Conservation (phyloP, 1,140 invertebrate species). For the Hylaeus volcanicus region DNA sequence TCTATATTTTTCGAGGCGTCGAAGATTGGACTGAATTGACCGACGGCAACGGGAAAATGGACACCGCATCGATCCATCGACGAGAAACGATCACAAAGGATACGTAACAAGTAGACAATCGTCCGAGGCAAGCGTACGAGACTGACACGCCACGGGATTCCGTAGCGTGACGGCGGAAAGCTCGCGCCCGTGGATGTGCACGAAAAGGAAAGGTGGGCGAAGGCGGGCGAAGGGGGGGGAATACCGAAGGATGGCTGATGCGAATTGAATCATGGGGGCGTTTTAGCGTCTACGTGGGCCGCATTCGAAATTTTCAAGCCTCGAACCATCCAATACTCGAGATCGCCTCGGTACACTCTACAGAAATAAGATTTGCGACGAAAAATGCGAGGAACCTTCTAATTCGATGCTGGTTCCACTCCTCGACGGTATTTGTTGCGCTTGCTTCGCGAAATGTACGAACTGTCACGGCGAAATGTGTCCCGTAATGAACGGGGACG, state of each 20-base stretch:
- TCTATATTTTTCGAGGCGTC: background rate
- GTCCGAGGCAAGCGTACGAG: conserved; percentile 34
- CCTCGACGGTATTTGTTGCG: background rate
- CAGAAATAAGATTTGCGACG: conserved; percentile 38
- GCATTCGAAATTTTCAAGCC: conserved; percentile 74
- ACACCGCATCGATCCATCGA: background rate
- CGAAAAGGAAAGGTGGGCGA: conserved; percentile 1
- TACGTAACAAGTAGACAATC: conserved; percentile 48
- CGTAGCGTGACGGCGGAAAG: conserved; percentile 21
- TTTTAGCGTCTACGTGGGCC: conserved; percentile 78
- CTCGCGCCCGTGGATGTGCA: conserved; percentile 27
- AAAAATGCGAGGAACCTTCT: conserved; percentile 27
- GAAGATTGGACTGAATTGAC: background rate
- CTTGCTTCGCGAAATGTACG: background rate
- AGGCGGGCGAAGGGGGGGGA: conserved; percentile 9
- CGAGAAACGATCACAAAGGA: background rate
- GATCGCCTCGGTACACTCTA: conserved; percentile 32
- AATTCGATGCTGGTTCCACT: conserved; percentile 20
- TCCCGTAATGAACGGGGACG: too few species aligned
- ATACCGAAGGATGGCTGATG: conserved; percentile 70
- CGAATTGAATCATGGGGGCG: conserved; percentile 80
- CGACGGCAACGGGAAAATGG: background rate
- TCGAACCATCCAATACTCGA: conserved; percentile 58
- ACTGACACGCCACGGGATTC: conserved; percentile 46
- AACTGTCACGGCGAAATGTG: background rate